Conservation (phyloP, 2,888 invertebrate species). For the Lottia gigantea region DNA sequence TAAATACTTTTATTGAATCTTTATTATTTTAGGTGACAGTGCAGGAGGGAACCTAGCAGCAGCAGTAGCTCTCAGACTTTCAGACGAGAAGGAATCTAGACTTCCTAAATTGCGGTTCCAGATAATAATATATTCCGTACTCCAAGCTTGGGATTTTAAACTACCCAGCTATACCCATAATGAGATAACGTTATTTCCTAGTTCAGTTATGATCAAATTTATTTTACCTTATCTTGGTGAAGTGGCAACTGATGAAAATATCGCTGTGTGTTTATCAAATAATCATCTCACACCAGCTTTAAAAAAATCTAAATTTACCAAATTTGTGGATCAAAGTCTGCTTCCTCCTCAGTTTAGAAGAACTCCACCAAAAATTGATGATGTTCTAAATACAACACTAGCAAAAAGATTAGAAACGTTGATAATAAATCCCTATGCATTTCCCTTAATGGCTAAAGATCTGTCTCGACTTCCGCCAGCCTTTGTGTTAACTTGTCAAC, state of each 20-base stretch:
- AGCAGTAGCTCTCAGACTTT: constrained; percentile 40
- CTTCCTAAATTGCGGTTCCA: constrained; percentile 29
- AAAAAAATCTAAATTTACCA: constrained; percentile 29
- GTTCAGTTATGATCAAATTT: constrained; percentile 21
- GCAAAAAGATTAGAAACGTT: constrained; percentile 24
- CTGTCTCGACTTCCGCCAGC: constrained; percentile 52
- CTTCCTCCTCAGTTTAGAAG: constrained; percentile 19
- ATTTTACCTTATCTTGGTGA: constrained; percentile 27
- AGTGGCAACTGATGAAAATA: background rate
- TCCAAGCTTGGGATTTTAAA: constrained; percentile 61
- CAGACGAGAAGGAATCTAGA: constrained; percentile 28
- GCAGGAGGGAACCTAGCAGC: constrained; percentile 51
- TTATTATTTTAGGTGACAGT: constrained; percentile 42
- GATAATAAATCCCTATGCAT: constrained; percentile 40
- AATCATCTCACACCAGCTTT: constrained; percentile 33
- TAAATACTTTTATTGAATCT: no score
- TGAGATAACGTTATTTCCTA: constrained; percentile 16
- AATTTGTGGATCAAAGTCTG: constrained; percentile 22
- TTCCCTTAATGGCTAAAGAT: constrained; percentile 59
- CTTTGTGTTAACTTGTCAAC: constrained; percentile 60
- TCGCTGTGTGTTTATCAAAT: constrained; percentile 24
- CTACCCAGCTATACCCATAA: constrained; percentile 39
- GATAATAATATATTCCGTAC: constrained; percentile 57
- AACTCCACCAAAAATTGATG: background rate
- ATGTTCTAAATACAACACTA: constrained; percentile 13